These are phyloP conservation scores for Camponotus pennsylvanicus DNA, from an alignment of 1,140 invertebrate genomes.

Conservation along the genomic window DNA sequence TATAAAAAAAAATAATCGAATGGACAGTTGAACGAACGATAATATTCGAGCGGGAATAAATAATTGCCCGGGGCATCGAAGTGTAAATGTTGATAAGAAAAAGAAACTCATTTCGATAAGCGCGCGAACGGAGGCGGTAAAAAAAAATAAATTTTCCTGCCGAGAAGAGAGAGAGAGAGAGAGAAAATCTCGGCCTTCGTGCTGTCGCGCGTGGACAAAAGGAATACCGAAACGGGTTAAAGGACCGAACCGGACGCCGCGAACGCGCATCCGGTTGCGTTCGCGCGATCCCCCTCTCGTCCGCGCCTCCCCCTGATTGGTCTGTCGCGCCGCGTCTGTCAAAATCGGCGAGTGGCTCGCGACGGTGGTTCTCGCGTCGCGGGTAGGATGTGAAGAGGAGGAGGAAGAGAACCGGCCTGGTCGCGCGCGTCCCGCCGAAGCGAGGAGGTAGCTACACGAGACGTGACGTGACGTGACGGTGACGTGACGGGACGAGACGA, in stretches of 20 bases:
- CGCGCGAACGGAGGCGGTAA: not conserved
- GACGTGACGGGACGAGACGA: too few species aligned
- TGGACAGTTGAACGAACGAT: not conserved
- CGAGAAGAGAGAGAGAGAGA: not conserved
- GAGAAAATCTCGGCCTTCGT: not conserved
- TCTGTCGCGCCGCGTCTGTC: conserved; percentile 61
- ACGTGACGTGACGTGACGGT: too few species aligned
- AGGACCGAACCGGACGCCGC: not conserved
- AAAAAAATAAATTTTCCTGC: not conserved
- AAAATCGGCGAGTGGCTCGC: conserved; percentile 51
- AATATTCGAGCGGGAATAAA: not conserved
- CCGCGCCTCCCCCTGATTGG: not conserved
- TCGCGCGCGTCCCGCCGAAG: conserved; percentile 5
- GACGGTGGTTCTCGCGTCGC: not conserved
- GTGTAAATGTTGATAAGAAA: not conserved
- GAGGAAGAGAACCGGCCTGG: conserved; percentile 14
- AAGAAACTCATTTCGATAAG: too few species aligned
- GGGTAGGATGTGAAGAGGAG: conserved; percentile 16
- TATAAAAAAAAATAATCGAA: not conserved
- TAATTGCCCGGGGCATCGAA: not conserved
- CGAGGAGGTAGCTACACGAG: conserved; percentile 42
- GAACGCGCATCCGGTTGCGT: conserved; percentile 60
- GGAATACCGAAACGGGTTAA: conserved; percentile 30
- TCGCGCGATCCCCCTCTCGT: conserved; percentile 42
- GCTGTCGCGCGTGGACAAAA: not conserved